Conservation (phyloP, 2,888 invertebrate genomes). For the Nysson spinosus region DNA sequence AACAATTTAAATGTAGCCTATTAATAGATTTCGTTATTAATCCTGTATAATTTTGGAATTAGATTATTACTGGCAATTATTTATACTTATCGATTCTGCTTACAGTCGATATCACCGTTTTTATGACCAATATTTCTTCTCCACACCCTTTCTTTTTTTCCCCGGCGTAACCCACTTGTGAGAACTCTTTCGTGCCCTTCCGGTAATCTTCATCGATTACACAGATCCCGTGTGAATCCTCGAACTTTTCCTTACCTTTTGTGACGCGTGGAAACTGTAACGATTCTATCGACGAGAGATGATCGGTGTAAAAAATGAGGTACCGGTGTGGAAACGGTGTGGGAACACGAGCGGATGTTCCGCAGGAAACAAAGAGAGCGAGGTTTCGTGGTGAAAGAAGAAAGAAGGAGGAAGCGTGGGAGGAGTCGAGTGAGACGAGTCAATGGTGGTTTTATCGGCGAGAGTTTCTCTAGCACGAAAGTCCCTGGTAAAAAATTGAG, state of each 20-base stretch:
- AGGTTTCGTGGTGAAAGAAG: neutral
- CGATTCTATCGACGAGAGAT: constrained; percentile 18
- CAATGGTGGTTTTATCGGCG: constrained; percentile 17
- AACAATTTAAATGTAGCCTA: no score
- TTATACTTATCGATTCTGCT: no score
- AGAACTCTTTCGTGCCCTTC: neutral
- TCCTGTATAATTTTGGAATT: no score
- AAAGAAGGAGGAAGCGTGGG: constrained; percentile 38
- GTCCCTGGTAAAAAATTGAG: constrained; percentile 23
- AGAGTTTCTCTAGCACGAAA: constrained; percentile 23
- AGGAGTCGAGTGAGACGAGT: constrained; percentile 28
- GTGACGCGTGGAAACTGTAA: constrained; percentile 18
- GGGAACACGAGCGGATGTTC: constrained; percentile 34
- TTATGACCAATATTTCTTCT: no score
- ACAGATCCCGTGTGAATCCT: constrained; percentile 2
- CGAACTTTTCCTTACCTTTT: constrained; percentile 8
- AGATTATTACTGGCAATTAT: no score
- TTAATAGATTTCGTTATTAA: no score
- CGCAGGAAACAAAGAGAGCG: no score
- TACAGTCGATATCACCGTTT: no score
- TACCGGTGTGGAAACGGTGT: constrained; percentile 15
- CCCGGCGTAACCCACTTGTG: no score
- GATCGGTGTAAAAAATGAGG: constrained; percentile 8
- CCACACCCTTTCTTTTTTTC: no score
- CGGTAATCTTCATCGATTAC: constrained; percentile 8